phyloP scores from a whole-genome alignment of 2,797 vertebrate genomes.

The Simalia tracyae region DNA sequence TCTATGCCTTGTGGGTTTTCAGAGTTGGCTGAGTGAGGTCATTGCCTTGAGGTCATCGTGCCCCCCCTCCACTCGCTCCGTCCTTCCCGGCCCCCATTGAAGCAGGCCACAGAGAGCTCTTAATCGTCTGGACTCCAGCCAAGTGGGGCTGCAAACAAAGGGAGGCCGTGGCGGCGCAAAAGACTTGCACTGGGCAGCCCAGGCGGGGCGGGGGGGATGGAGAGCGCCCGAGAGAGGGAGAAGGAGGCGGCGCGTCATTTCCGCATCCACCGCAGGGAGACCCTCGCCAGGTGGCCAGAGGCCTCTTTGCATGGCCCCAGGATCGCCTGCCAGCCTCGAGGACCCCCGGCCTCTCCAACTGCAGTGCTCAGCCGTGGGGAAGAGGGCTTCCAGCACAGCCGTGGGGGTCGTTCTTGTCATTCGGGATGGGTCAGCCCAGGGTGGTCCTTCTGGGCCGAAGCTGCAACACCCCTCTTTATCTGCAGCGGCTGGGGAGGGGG shows the following conservation, averaged over 20 bases:
- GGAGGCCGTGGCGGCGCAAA: not conserved
- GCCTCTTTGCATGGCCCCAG: not conserved
- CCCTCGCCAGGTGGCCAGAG: not conserved
- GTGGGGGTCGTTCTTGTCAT: too few species aligned
- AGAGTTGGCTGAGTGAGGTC: conserved; percentile 52
- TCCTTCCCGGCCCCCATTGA: conserved; percentile 49
- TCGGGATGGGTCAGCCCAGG: not conserved
- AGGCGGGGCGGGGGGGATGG: not conserved
- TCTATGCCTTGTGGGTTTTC: conserved; percentile 50
- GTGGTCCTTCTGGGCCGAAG: too few species aligned
- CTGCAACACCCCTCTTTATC: too few species aligned
- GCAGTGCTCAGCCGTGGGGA: not conserved
- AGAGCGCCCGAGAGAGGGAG: not conserved
- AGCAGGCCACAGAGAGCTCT: conserved; percentile 44
- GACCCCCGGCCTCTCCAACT: too few species aligned
- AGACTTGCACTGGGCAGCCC: not conserved
- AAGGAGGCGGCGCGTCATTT: not conserved
- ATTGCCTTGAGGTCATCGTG: conserved; percentile 55
- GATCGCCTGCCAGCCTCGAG: not conserved
- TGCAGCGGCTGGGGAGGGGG: too few species aligned
- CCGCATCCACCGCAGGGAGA: not conserved
- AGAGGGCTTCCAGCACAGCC: not conserved
- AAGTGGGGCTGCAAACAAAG: not conserved
- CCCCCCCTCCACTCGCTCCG: not conserved
- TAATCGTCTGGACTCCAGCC: conserved; percentile 24